These are phyloP conservation scores for Myanophis thanlyinensis DNA, from an alignment of 2,113 vertebrate genomes.

Conservation along the genomic window DNA sequence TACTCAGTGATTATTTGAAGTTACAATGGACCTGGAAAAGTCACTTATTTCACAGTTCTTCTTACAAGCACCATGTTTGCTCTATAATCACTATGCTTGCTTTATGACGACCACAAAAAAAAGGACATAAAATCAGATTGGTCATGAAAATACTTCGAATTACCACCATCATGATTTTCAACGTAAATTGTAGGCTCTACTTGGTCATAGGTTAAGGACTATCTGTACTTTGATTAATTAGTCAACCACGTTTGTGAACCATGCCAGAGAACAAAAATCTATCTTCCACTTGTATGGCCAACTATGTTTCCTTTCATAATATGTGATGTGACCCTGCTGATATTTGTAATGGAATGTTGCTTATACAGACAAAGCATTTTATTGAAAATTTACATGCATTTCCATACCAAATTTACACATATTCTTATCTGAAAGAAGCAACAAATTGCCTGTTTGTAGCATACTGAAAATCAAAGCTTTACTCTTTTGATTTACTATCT, in stretches of 20 bases:
- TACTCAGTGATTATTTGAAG: background rate
- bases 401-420: background rate
- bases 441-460: background rate
- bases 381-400: background rate
- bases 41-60: background rate
- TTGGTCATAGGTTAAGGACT: too few relatives aligned
- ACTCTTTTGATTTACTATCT: background rate
- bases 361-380: background rate
- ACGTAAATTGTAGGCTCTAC: too few relatives aligned
- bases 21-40: background rate
- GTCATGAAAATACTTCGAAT: too few relatives aligned
- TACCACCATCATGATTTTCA: too few relatives aligned
- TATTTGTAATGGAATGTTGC: background rate
- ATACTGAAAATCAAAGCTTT: background rate
- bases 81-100: too few relatives aligned
- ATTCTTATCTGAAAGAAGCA: background rate
- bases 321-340: background rate
- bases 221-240: background rate
- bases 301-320: background rate
- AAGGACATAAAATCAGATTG: too few relatives aligned
- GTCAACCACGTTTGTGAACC: background rate
- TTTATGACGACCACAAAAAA: too few relatives aligned
- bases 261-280: background rate
- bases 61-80: too few relatives aligned
- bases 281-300: background rate